Conservation (phyloP, 2,113 vertebrate genomes). For the Agapornis roseicollis region DNA sequence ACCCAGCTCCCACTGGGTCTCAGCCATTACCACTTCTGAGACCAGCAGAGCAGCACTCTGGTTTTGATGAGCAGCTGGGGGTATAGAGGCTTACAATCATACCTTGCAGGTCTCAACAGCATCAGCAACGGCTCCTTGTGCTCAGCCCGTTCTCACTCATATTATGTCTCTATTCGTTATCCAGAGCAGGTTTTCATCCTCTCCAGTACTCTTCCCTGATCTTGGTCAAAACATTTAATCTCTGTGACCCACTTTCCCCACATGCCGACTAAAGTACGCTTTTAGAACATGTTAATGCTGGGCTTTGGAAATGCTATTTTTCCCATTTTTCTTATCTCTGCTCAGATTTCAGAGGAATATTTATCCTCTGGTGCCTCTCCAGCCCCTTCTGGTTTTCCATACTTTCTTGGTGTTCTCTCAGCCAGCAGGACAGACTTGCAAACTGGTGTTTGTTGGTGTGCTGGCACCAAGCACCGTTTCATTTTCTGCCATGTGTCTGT, state of each 20-base stretch:
- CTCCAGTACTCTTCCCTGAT: background rate
- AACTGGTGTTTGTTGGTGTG: background rate
- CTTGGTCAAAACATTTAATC: conserved; percentile 18
- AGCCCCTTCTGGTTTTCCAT: background rate
- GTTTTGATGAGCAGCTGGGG: background rate
- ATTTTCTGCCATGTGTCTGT: background rate
- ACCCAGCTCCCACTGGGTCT: background rate
- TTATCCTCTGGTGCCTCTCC: background rate
- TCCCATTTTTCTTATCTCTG: background rate
- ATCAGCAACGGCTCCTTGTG: background rate
- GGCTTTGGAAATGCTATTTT: background rate
- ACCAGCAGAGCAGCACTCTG: background rate
- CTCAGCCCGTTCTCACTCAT: background rate
- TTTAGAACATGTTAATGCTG: background rate
- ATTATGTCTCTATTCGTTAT: background rate
- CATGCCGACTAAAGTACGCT: background rate
- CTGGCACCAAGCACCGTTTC: rapidly evolving
- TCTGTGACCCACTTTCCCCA: conserved; percentile 5
- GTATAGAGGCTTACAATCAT: background rate
- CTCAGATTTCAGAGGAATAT: background rate
- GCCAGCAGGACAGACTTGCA: background rate
- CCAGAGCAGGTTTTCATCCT: background rate
- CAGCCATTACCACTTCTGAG: background rate
- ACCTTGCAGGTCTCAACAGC: background rate
- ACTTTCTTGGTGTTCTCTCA: background rate